Conservation (phyloP, 2,888 invertebrate genomes). For the Nematopogon swammerdamellus region DNA sequence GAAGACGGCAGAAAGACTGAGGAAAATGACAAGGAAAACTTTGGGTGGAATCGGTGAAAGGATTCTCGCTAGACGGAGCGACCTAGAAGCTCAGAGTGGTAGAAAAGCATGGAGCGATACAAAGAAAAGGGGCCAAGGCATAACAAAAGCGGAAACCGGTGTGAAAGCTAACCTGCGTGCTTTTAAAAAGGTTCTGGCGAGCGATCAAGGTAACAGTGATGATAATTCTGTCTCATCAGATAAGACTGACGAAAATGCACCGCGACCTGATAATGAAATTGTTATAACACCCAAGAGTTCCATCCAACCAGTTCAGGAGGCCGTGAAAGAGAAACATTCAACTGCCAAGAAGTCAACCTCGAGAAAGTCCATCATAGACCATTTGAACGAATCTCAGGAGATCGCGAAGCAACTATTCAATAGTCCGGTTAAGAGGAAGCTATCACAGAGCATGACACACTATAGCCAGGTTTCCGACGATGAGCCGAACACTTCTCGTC, state of each 20-base stretch:
- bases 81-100: not conserved
- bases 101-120: not conserved
- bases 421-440: slow-evolving; percentile 45
- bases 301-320: slow-evolving; percentile 28
- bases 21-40: not conserved
- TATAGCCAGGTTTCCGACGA: slow-evolving; percentile 31
- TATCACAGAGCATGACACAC: slow-evolving; percentile 48
- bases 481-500: slow-evolving; percentile 8
- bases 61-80: not conserved
- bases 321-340: slow-evolving; percentile 37
- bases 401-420: slow-evolving; percentile 42
- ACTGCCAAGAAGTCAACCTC: slow-evolving; percentile 48
- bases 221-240: slow-evolving; percentile 18
- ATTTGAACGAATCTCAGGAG: slow-evolving; percentile 32
- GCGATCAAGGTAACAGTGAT: slow-evolving; percentile 12
- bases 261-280: slow-evolving; percentile 16
- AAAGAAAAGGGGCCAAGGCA: not conserved
- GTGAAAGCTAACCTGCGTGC: slow-evolving; percentile 10
- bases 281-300: slow-evolving; percentile 36
- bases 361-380: slow-evolving; percentile 41
- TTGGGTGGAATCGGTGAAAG: not conserved
- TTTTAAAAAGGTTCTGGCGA: slow-evolving; percentile 13
- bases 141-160: not conserved
- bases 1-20: not conserved
- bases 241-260: slow-evolving; percentile 14